Percentiles rank a stretch among this genome's conserved stretches.
phyloP scores from a whole-genome alignment of 2,113 vertebrate genomes.

The Lepidothrix coronata region DNA sequence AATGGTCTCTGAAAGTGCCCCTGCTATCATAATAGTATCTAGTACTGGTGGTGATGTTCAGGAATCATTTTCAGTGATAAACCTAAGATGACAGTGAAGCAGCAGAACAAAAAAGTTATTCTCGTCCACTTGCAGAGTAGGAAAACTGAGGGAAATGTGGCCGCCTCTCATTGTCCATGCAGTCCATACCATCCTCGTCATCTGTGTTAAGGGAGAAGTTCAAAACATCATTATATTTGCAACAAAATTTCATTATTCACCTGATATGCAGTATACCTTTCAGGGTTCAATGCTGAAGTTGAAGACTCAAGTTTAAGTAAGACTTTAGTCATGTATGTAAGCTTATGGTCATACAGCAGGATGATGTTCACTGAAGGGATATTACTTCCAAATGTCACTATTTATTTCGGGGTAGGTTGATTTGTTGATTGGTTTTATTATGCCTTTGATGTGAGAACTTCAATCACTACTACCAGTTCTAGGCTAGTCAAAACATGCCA shows the following conservation, averaged over 20 bases:
- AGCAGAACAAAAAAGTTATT: conserved; percentile 80
- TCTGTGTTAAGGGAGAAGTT: conserved; percentile 73
- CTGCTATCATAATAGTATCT: conserved; percentile 66
- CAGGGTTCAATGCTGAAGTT: not conserved
- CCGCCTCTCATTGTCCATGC: conserved; percentile 92
- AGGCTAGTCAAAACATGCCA: not conserved
- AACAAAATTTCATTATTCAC: not conserved
- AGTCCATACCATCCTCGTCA: conserved; percentile 97
- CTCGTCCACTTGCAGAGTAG: conserved; percentile 96
- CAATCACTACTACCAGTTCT: not conserved
- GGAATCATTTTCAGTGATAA: conserved; percentile 79
- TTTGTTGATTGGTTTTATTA: not conserved
- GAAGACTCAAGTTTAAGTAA: not conserved
- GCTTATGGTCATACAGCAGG: not conserved
- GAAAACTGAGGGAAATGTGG: conserved; percentile 99
- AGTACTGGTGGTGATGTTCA: conserved; percentile 75
- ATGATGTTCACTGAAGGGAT: not conserved
- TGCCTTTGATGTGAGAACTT: not conserved
- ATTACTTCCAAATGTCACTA: not conserved
- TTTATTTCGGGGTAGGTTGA: not conserved
- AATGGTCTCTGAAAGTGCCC: conserved; percentile 71
- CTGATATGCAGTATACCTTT: not conserved
- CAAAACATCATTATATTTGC: not conserved
- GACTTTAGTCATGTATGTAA: not conserved
- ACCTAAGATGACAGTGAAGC: conserved; percentile 76